phyloP scores from a whole-genome alignment of 2,888 invertebrate genomes.

The Epinotia demarniana region DNA sequence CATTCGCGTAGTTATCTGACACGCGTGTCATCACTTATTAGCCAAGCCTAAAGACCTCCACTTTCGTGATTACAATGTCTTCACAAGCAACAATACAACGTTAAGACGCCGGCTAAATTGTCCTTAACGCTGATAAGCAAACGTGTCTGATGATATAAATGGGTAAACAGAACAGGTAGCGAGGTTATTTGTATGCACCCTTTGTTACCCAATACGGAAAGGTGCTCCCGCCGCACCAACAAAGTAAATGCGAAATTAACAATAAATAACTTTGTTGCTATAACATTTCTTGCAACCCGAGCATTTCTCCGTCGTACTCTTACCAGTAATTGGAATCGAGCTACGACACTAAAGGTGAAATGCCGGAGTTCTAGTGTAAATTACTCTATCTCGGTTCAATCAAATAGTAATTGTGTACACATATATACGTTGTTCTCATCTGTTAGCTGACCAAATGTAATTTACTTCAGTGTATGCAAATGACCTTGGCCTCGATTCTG shows the following conservation, averaged over 20 bases:
- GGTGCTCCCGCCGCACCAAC: constrained; percentile 54
- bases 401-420: constrained; percentile 34
- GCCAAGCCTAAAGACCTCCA: constrained; percentile 24
- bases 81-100: constrained; percentile 10
- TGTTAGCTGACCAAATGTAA: constrained; percentile 40
- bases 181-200: constrained; percentile 47
- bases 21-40: constrained; percentile 31
- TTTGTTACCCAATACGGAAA: constrained; percentile 28
- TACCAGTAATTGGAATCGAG: constrained; percentile 60
- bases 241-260: constrained; percentile 55
- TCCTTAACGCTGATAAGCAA: constrained; percentile 34
- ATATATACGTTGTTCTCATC: constrained; percentile 30
- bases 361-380: constrained; percentile 38
- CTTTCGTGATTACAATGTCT: constrained; percentile 31
- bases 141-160: constrained; percentile 42
- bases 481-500: neutral
- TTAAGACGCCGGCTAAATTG: constrained; percentile 30
- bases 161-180: constrained; percentile 31
- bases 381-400: constrained; percentile 44
- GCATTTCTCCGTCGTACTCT: constrained; percentile 55
- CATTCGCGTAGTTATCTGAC: constrained; percentile 23
- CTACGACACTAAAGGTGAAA: constrained; percentile 55
- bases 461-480: constrained; percentile 39
- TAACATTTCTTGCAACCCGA: constrained; percentile 51
- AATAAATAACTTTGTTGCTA: constrained; percentile 61